Percentiles rank a stretch among this genome's conserved stretches.
phyloP scores from a whole-genome alignment of 2,888 invertebrate genomes.

The Leptothorax acervorum region DNA sequence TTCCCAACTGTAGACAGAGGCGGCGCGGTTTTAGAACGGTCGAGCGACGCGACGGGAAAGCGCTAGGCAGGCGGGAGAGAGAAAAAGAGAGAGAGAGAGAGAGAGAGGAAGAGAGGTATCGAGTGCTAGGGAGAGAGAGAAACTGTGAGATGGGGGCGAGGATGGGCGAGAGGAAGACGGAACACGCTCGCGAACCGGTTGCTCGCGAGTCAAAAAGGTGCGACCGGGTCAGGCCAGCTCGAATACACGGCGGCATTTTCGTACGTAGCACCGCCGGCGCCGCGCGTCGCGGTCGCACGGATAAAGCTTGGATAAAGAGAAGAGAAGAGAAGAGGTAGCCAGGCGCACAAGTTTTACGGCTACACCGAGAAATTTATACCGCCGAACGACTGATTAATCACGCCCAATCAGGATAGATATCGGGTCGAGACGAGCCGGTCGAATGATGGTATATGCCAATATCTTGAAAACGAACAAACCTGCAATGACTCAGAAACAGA shows the following conservation, averaged over 20 bases:
- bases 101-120: background rate
- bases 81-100: conserved; percentile 6
- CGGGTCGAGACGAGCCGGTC: background rate
- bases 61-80: conserved; percentile 60
- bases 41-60: conserved; percentile 70
- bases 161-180: conserved; percentile 61
- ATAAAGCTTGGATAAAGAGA: conserved; percentile 38
- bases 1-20: conserved; percentile 78
- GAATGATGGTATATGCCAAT: background rate
- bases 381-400: conserved; percentile 5
- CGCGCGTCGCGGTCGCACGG: background rate
- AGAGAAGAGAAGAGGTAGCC: background rate
- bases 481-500: background rate
- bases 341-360: background rate
- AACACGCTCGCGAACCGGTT: conserved; percentile 71
- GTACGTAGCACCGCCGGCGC: conserved; percentile 47
- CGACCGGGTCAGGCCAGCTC: conserved; percentile 69
- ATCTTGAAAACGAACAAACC: background rate
- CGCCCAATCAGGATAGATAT: background rate
- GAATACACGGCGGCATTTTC: conserved; percentile 65
- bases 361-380: conserved; percentile 16
- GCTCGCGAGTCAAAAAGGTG: conserved; percentile 73
- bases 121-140: conserved; percentile 5
- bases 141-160: conserved; percentile 56
- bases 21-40: conserved; percentile 76